A percentile compares a stretch with the other conserved stretches of the same genome.
These are phyloP conservation scores for Whitmania pigra DNA, from an alignment of 1,140 invertebrate species.

Conservation along the genomic window DNA sequence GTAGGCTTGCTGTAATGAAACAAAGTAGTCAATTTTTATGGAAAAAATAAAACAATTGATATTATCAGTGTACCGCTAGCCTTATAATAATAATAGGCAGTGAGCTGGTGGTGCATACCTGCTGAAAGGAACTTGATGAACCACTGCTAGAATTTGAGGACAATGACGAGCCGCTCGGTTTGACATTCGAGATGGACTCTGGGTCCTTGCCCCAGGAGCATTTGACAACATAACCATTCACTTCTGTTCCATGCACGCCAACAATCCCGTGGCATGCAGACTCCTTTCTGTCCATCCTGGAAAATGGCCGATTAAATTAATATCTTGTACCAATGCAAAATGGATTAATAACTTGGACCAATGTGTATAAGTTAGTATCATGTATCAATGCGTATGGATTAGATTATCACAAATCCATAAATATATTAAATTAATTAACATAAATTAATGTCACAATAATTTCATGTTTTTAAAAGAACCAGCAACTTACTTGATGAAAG, in stretches of 20 bases:
- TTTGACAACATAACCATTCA: constrained; percentile 88
- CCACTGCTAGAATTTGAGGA: background rate
- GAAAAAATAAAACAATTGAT: too few relatives aligned
- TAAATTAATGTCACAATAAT: background rate
- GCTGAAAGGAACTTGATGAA: too few relatives aligned
- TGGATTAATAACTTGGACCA: too few relatives aligned
- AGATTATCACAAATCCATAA: too few relatives aligned
- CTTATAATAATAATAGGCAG: background rate
- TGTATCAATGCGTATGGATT: too few relatives aligned
- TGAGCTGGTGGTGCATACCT: background rate
- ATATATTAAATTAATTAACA: too few relatives aligned
- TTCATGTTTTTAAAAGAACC: background rate
- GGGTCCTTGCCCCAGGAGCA: constrained; percentile 96
- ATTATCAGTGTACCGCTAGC: background rate
- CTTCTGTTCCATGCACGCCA: constrained; percentile 86
- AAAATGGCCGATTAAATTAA: background rate
- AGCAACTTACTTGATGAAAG: constrained; percentile 72
- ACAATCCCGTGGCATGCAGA: constrained; percentile 93
- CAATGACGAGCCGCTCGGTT: background rate
- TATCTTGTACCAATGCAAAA: too few relatives aligned
- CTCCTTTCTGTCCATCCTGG: constrained; percentile 64
- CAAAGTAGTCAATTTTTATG: too few relatives aligned
- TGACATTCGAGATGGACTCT: background rate
- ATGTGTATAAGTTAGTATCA: too few relatives aligned
- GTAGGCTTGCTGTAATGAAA: too few relatives aligned